Percentiles rank a stretch among this genome's conserved stretches.
phyloP scores from a whole-genome alignment of 2,888 invertebrate genomes.

The Tetanocera ferruginea region DNA sequence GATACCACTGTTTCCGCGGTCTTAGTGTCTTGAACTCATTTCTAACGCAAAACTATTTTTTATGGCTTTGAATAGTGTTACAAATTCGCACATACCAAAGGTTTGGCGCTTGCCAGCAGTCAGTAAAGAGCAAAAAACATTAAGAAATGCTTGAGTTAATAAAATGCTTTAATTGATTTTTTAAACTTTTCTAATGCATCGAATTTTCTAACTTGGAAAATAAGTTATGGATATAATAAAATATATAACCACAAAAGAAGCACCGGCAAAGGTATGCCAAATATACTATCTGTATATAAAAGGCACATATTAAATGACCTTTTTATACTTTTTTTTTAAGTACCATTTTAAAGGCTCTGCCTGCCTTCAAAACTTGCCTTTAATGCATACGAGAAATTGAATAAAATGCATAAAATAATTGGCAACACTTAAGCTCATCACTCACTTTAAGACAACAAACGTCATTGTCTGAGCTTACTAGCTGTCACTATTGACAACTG shows the following conservation, averaged over 20 bases:
- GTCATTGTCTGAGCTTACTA: background rate
- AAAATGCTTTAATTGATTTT: slow-evolving; percentile 39
- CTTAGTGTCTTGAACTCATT: background rate
- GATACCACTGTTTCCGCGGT: background rate
- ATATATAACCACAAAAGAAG: background rate
- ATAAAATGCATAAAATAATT: slow-evolving; percentile 8
- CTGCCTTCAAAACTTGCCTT: no score
- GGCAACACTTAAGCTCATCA: slow-evolving; percentile 5
- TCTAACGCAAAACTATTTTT: background rate
- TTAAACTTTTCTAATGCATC: slow-evolving; percentile 16
- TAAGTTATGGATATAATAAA: slow-evolving; percentile 1
- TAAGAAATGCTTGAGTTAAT: slow-evolving; percentile 3
- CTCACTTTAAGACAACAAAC: background rate
- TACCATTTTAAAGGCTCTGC: no score
- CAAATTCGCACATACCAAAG: no score
- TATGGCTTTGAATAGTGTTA: no score
- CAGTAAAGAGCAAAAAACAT: background rate
- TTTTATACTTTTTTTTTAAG: no score
- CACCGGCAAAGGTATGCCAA: background rate
- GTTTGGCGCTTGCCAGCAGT: background rate
- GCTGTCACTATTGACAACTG: slow-evolving; percentile 17
- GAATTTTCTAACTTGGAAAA: background rate
- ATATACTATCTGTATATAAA: no score
- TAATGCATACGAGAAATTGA: background rate
- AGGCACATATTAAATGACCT: no score